Base-by-base conservation (phyloP, 1,140 invertebrate genomes). In the Hycleus cichorii region DNA sequence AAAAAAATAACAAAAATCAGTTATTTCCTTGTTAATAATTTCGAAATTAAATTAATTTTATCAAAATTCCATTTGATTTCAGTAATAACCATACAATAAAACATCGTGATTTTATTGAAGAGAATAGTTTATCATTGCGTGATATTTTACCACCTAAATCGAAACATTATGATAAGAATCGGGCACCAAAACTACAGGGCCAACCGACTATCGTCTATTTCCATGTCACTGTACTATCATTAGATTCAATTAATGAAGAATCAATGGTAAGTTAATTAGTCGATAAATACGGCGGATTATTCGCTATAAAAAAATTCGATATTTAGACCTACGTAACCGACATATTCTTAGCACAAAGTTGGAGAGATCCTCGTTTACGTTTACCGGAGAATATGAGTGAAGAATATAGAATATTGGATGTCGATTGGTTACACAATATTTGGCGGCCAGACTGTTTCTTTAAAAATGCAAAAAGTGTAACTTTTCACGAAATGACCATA, bases 401-500 rank as follows among this genome's bases (percentile, higher is more conserved):
- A 70, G 90, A 93, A 65, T 94, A 94, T 73, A 79, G 91, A 56
- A 91, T 93, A 68, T 77, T 94, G 50, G 90, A 93, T 71, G 90
- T 94, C 18, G 88, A 90, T 64, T 94, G 91, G 91, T 75, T 94
- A 63, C 88, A 92, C 73, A 88, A 84, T 71, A 93, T 94, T 72
- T 94, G 91, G 91, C 80, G 90, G 53, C 91, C 91, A 0, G 91
- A 94, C 75, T 91, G 89, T 72, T 93, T 94, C 76, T 93, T 94
- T 72, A 93, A 93, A 76, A 94, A 94, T 72, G 91, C 91, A 39
- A 94, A 94, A 72, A 90, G 90, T 72, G 91, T 95, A 25, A 93
- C 90, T 2, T 94, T 93, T 65, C 90, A 93, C 64, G 90, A 93
- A 77, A 95, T 95, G 91, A 93, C 89, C 69, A 91, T 95, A 73